phyloP scores from a whole-genome alignment of 1,140 invertebrate genomes.

The Oscheius sp. region DNA sequence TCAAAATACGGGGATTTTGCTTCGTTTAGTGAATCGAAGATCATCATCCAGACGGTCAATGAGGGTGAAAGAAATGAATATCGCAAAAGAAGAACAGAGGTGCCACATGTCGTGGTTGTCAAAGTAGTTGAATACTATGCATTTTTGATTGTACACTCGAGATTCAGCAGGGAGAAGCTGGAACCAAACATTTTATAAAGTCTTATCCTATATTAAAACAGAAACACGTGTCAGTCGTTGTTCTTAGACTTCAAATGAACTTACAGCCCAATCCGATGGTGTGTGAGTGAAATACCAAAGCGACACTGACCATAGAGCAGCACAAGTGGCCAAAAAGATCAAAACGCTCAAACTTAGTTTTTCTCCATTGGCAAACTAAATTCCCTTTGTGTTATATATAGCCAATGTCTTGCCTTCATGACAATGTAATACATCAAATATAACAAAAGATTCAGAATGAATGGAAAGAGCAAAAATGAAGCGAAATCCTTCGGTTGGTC shows the following conservation, averaged over 20 bases:
- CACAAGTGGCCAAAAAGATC: constrained; percentile 70
- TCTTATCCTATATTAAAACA: no score
- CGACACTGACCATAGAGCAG: constrained; percentile 71
- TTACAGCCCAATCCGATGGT: constrained; percentile 75
- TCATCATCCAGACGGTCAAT: constrained; percentile 41
- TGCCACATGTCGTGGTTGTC: constrained; percentile 88
- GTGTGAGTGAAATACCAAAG: constrained; percentile 75
- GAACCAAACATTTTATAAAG: no score
- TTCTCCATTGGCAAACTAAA: constrained; percentile 71
- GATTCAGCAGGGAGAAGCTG: constrained; percentile 72
- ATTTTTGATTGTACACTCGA: constrained; percentile 73
- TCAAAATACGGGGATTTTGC: constrained; percentile 34
- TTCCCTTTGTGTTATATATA: constrained; percentile 6
- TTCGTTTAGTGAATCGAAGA: constrained; percentile 29
- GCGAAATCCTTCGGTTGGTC: constrained; percentile 75
- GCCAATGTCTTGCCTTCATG: constrained; percentile 73
- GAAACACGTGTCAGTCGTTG: no score
- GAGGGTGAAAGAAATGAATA: constrained; percentile 77
- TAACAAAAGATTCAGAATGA: constrained; percentile 79
- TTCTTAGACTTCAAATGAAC: no score
- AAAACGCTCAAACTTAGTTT: constrained; percentile 68
- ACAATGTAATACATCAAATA: constrained; percentile 80
- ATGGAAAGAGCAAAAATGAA: constrained; percentile 75
- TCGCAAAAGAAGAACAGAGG: constrained; percentile 76
- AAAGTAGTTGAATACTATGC: constrained; percentile 75